phyloP scores from a whole-genome alignment of 2,113 vertebrate species.

The Bufo bufo region DNA sequence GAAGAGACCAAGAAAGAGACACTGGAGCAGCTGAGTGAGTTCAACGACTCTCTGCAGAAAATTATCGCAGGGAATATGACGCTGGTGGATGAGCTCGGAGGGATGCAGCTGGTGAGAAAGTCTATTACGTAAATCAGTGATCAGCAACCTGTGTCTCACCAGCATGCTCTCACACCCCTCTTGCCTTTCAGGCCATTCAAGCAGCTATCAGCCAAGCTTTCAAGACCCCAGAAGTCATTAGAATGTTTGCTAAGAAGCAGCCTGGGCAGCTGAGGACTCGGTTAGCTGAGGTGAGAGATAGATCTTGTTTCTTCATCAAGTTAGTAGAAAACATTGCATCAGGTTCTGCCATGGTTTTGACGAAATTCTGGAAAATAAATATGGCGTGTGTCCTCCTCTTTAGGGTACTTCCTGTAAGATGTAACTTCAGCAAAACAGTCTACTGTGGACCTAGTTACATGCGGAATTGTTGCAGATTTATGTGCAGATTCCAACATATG shows the following conservation, averaged over 20 bases:
- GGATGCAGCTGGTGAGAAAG: conserved; percentile 91
- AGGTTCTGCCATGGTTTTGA: no score
- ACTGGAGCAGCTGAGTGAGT: conserved; percentile 92
- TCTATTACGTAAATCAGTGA: neutral
- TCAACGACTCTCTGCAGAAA: conserved; percentile 94
- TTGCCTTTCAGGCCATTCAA: conserved; percentile 86
- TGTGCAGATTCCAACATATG: no score
- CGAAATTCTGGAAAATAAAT: no score
- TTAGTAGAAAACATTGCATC: no score
- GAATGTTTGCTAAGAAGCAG: conserved; percentile 97
- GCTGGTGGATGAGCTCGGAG: conserved; percentile 91
- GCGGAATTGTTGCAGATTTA: no score
- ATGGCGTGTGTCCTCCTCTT: no score
- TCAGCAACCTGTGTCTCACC: neutral
- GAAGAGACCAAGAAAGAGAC: conserved; percentile 98
- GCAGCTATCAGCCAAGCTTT: conserved; percentile 98
- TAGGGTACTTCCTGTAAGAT: no score
- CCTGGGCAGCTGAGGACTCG: conserved; percentile 91
- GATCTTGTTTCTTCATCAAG: neutral
- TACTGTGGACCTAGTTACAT: no score
- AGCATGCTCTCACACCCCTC: neutral
- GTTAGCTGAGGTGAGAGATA: conserved; percentile 86
- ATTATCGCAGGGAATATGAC: conserved; percentile 98
- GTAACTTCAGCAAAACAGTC: no score
- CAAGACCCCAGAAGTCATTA: conserved; percentile 97